Base-by-base conservation (phyloP, 2,797 vertebrate species). In the Brachyrhaphis roseni region DNA sequence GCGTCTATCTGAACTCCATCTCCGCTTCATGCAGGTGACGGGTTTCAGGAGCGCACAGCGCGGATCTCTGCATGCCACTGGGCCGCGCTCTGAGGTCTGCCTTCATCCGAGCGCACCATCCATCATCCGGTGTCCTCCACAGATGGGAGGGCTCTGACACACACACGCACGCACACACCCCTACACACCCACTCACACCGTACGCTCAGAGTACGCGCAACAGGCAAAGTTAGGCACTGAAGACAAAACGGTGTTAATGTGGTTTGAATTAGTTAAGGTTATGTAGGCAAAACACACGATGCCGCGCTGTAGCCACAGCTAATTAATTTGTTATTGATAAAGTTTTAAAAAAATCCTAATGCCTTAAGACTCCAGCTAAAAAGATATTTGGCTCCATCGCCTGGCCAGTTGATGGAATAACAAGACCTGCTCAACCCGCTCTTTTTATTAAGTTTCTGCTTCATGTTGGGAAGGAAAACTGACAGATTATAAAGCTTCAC, bases 111-210 rank as follows among this genome's bases (percentile, higher is more conserved):
- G 55, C 76, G 59, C 82, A 83, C 89, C 90, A 81, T 87, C 84
- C 82, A 86, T 82, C 83, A 72, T 64, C 77, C 75, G 68, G 82
- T 83, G 87, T 85, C 82, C 82, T 82, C 23, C 80, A 6, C 74
- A 49, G 74, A 82, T 64, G 89, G 91, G 92, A 88, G 92, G 92
- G 84, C 88, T 87, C 79, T 82, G 34, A 28, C 49, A 55, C 78
- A 18, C 46, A 4, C 76, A 15, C 51, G 3, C 75, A 26, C 28
- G 1, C 41, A 1, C 41, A 41, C 39, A 39, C 39, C 1, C 34
- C 39, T 10, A 41, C 64, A 36, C 15, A 36, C 31, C 0, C 15
- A 10, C 7, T 7, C 6, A 20, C 34, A 20, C 15, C 13, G 34
- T 39, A 7, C 20, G 23, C 26, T 41, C 36, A 39, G 7, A 20